Conservation (phyloP, 2,888 invertebrate genomes). For the Caenorhabditis sp. region DNA sequence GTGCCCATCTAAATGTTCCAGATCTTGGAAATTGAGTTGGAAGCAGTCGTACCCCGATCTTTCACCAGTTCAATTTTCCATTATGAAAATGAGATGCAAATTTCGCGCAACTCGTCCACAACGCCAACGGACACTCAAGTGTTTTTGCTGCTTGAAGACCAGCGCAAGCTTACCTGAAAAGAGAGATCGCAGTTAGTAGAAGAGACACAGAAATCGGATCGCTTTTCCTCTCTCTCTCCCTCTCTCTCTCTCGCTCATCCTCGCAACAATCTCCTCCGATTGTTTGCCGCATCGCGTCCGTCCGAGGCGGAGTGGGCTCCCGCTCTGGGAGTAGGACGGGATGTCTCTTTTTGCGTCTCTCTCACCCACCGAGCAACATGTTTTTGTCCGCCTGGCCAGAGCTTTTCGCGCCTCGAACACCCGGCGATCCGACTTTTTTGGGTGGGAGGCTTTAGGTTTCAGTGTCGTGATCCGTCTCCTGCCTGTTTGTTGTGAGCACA, state of each 20-base stretch:
- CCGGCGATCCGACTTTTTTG: background rate
- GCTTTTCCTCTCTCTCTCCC: background rate
- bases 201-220: conserved; percentile 45
- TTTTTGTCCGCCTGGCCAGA: conserved; percentile 12
- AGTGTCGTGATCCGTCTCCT: no score
- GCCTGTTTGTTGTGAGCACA: no score
- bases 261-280: conserved; percentile 30
- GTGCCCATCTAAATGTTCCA: no score
- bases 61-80: no score
- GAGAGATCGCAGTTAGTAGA: conserved; percentile 28
- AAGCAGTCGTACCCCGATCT: no score
- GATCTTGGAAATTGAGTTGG: no score
- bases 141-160: conserved; percentile 29
- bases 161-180: conserved; percentile 1
- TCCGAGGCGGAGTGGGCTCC: conserved; percentile 5
- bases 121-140: conserved; percentile 15
- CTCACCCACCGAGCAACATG: conserved; percentile 27
- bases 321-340: conserved; percentile 24
- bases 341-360: no score
- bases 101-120: no score
- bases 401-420: conserved; percentile 29
- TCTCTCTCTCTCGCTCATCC: background rate
- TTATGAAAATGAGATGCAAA: no score
- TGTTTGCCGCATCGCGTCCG: conserved; percentile 30
- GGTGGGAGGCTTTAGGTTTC: conserved; percentile 23